phyloP scores from a whole-genome alignment of 2,797 vertebrate genomes.

The Pipistrellus kuhlii region DNA sequence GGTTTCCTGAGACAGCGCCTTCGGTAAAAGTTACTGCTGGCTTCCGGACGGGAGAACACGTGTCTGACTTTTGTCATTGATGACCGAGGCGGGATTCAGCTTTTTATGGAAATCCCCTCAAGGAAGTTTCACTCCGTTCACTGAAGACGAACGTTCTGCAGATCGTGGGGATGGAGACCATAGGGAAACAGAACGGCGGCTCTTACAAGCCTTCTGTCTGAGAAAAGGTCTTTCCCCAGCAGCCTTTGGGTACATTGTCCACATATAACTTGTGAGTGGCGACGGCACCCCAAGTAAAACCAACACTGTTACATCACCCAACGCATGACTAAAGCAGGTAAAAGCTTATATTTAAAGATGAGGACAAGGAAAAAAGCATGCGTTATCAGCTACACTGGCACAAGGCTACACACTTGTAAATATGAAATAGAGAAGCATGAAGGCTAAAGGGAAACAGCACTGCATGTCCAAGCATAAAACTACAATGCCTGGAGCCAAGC shows the following conservation, averaged over 20 bases:
- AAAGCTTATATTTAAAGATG: conserved; percentile 32
- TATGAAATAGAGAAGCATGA: conserved; percentile 27
- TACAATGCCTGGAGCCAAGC: background rate
- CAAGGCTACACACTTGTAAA: conserved; percentile 29
- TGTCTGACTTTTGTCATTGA: conserved; percentile 42
- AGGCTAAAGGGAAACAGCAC: background rate
- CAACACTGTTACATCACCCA: conserved; percentile 25
- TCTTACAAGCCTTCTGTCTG: background rate
- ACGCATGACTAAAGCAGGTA: background rate
- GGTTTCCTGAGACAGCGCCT: conserved; percentile 22
- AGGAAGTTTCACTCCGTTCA: background rate
- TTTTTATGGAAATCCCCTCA: background rate
- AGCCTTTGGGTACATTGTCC: background rate
- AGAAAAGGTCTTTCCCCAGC: background rate
- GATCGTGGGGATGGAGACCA: background rate
- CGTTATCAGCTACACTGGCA: background rate
- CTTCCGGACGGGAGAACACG: background rate
- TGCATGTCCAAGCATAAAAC: background rate
- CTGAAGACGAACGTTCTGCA: background rate
- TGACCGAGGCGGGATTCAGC: conserved; percentile 21
- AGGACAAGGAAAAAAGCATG: background rate
- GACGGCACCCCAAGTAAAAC: conserved; percentile 1
- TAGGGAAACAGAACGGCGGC: background rate
- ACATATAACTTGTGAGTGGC: background rate
- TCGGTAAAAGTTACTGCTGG: conserved; percentile 64